Evolutionary conservation across 2,113 vertebrate species (phyloP), one percentile per base, ranked within the genome.

Genomic region (Cyanoderma ruficeps): DNA sequence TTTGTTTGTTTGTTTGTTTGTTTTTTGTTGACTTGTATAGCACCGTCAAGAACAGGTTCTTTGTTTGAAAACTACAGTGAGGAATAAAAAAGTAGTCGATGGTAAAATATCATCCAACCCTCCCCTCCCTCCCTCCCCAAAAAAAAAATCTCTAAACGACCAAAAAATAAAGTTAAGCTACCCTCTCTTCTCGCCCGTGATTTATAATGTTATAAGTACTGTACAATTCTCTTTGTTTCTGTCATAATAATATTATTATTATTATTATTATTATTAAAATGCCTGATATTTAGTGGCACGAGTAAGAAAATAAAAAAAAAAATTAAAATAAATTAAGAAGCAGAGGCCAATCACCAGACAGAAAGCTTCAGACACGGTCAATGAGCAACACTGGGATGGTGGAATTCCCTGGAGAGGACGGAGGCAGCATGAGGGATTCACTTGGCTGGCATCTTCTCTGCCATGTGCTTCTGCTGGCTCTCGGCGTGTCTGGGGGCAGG

Each of bases 401-500:
- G 98, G 96, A 90, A 96, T 97, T 97, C 97, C 98, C 93, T 97
- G 97, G 97, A 97, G 98, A 98, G 96, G 98, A 98, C 98, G 98
- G 98, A 98, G 99, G 98, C 98, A 97, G 98, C 98, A 97, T 68
- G 97, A 97, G 35, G 77, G 64, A 65, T 75, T 99, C 98, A 99
- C 98, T 99, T 99, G 56, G 99, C 98, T 6, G 99, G 98, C 98
- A 98, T 99, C 97, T 98, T 99, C 98, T 99, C 99, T 82, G 99
- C 98, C 99, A 99, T 97, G 98, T 99, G 99, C 98, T 99, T 99
- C 98, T 99, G 99, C 98, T 99, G 99, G 88, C 99, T 99, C 97
- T 99, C 99, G 5, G 99, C 99, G 64, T 99, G 99, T 96, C 99
- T 99, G 98, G 80, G 94, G 74, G 9, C 79, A 83, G 37, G 61